These are phyloP conservation scores for Anagrus nilaparvatae DNA, from an alignment of 1,140 invertebrate species.

Conservation along the genomic window DNA sequence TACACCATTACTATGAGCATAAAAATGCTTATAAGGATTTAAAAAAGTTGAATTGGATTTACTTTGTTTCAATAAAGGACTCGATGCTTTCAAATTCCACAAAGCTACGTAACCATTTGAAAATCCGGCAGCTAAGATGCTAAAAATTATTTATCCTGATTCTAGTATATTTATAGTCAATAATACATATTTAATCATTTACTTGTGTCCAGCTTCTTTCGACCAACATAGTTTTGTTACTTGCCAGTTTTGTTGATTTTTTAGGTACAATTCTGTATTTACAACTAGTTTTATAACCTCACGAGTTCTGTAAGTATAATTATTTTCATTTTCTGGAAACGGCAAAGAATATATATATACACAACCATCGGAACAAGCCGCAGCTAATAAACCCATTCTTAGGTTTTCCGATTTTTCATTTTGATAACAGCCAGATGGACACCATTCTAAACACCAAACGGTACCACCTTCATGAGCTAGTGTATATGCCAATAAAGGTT, in stretches of 20 bases:
- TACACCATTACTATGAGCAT: constrained; percentile 37
- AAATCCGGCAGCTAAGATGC: constrained; percentile 51
- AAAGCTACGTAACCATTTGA: constrained; percentile 51
- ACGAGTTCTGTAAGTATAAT: constrained; percentile 31
- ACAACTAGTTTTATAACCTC: constrained; percentile 33
- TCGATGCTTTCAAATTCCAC: constrained; percentile 46
- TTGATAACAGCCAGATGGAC: constrained; percentile 59
- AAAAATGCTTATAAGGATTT: constrained; percentile 36
- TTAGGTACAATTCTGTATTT: constrained; percentile 23
- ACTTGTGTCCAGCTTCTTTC: constrained; percentile 35
- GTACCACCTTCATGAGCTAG: constrained; percentile 55
- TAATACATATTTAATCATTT: constrained; percentile 10
- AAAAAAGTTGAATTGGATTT: constrained; percentile 33
- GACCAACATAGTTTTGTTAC: constrained; percentile 41
- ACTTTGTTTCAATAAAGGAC: constrained; percentile 39
- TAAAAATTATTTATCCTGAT: constrained; percentile 15
- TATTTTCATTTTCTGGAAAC: constrained; percentile 35
- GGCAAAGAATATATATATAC: constrained; percentile 53
- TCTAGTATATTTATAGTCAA: constrained; percentile 1
- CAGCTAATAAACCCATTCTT: constrained; percentile 59
- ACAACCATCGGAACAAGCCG: constrained; percentile 52
- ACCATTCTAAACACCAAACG: constrained; percentile 63
- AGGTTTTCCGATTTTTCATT: constrained; percentile 18
- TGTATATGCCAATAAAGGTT: constrained; percentile 39
- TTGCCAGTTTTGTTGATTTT: constrained; percentile 30